phyloP scores from a whole-genome alignment of 2,797 vertebrate genomes.

The Myripristis jacobus region DNA sequence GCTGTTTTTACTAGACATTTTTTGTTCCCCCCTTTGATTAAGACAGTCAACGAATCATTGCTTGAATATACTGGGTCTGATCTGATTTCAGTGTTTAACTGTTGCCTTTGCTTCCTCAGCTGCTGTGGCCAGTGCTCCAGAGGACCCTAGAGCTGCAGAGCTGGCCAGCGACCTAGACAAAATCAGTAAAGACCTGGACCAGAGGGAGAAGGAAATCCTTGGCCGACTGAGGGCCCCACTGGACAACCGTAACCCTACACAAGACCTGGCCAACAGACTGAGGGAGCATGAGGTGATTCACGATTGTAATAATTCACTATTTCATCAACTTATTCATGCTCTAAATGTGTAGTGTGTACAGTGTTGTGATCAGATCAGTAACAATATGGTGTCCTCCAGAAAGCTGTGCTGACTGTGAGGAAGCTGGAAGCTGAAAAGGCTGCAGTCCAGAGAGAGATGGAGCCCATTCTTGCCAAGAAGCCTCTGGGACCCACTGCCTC shows the following conservation, averaged over 20 bases:
- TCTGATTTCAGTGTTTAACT: not conserved
- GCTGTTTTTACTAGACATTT: not conserved
- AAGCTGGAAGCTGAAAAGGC: conserved; percentile 87
- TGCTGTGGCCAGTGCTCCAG: conserved; percentile 61
- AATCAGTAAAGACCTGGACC: conserved; percentile 82
- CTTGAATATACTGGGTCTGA: not conserved
- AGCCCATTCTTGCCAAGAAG: conserved; percentile 83
- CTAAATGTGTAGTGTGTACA: not conserved
- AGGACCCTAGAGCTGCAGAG: conserved; percentile 80
- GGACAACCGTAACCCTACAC: conserved; percentile 77
- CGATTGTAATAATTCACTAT: not conserved
- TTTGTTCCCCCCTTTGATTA: not conserved
- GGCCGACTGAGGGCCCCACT: conserved; percentile 84
- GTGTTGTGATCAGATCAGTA: not conserved
- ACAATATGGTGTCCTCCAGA: conserved; percentile 74
- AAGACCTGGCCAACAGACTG: conserved; percentile 86
- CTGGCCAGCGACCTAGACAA: conserved; percentile 82
- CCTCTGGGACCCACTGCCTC: conserved; percentile 81
- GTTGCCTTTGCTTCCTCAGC: conserved; percentile 52
- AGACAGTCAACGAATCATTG: not conserved
- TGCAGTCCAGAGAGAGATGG: conserved; percentile 86
- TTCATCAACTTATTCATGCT: not conserved
- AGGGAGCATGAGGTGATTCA: conserved; percentile 86
- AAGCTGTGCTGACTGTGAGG: conserved; percentile 75
- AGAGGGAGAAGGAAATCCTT: conserved; percentile 83